Percentiles rank a stretch among this genome's conserved stretches.
Conservation (phyloP, 2,888 invertebrate genomes). For the Quadroppia sp. region DNA sequence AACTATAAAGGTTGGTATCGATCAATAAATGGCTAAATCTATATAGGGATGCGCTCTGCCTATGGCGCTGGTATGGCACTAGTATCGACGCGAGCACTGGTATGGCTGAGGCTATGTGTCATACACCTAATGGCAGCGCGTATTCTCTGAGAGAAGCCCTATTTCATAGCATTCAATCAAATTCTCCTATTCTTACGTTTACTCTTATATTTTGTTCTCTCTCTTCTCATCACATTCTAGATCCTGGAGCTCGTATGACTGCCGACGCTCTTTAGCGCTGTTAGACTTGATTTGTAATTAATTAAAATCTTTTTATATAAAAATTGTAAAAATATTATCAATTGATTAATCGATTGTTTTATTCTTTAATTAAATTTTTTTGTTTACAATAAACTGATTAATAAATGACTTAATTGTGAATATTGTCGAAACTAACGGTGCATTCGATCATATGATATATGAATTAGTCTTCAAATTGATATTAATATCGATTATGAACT, state of each 20-base stretch:
- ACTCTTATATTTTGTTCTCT: slow-evolving; percentile 9
- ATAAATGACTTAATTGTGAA: neutral
- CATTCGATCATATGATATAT: slow-evolving; percentile 11
- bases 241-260: slow-evolving; percentile 32
- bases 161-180: slow-evolving; percentile 33
- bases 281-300: neutral
- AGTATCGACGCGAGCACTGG: neutral
- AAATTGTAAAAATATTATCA: neutral
- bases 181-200: slow-evolving; percentile 13
- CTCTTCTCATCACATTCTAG: neutral
- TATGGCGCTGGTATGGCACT: neutral
- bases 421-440: neutral
- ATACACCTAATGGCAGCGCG: slow-evolving; percentile 5
- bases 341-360: neutral
- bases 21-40: slow-evolving; percentile 32
- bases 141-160: slow-evolving; percentile 14
- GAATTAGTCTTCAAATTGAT: neutral
- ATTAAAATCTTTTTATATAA: slow-evolving; percentile 12
- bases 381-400: neutral
- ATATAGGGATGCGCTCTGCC: slow-evolving; percentile 5
- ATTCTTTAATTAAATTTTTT: neutral
- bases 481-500: neutral
- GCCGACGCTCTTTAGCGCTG: neutral
- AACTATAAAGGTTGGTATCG: slow-evolving; percentile 68
- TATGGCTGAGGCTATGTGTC: neutral